These are phyloP conservation scores for Andrena camellia DNA, from an alignment of 2,888 invertebrate genomes.

Conservation along the genomic window DNA sequence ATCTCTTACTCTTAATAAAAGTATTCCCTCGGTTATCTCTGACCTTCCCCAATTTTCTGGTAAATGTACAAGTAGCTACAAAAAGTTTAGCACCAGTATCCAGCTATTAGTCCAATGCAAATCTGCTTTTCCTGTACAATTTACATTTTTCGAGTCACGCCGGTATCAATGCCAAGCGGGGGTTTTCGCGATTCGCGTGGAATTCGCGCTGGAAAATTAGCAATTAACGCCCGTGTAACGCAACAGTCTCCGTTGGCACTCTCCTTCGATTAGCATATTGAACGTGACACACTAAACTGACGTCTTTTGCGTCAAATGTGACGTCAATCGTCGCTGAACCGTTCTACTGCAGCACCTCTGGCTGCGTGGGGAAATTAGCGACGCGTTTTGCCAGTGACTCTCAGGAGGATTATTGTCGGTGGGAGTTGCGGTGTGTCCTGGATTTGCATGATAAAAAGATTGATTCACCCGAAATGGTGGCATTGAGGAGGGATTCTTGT, in stretches of 20 bases:
- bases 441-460: constrained; percentile 26
- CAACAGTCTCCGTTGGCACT: constrained; percentile 49
- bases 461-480: background rate
- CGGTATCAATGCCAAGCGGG: too few species aligned
- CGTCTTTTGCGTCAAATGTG: constrained; percentile 61
- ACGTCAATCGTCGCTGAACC: constrained; percentile 63
- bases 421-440: background rate
- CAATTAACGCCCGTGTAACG: constrained; percentile 34
- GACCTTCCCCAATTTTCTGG: too few species aligned
- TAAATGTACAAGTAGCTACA: too few species aligned
- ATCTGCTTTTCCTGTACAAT: too few species aligned
- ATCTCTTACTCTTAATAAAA: too few species aligned
- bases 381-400: constrained; percentile 4
- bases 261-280: constrained; percentile 35
- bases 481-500: background rate
- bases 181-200: background rate
- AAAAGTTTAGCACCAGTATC: too few species aligned
- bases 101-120: too few species aligned
- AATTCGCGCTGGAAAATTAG: constrained; percentile 25
- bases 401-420: background rate
- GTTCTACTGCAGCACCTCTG: constrained; percentile 24
- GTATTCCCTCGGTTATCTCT: too few species aligned
- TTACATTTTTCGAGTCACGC: too few species aligned
- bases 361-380: background rate
- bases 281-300: constrained; percentile 44